Evolutionary conservation across 2,113 vertebrate species (phyloP).

Genomic region (Collichthys lucidus): DNA sequence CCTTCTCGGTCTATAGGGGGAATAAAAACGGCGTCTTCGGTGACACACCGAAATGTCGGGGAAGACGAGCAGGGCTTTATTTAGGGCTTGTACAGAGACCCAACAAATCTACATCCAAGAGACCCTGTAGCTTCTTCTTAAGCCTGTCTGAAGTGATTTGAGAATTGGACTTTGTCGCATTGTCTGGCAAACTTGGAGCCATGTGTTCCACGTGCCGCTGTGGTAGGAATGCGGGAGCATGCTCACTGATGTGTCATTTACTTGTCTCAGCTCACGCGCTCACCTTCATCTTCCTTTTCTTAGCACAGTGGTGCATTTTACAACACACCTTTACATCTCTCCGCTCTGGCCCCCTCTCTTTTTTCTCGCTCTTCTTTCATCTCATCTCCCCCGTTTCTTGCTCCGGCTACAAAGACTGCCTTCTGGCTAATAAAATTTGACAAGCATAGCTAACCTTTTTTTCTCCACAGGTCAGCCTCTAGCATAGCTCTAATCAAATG

Average conservation of each 20-base stretch:
- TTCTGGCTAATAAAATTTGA: slow-evolving; percentile 80
- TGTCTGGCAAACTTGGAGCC: slow-evolving; percentile 41
- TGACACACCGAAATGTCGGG: neutral
- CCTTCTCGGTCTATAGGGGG: slow-evolving; percentile 8
- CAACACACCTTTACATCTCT: slow-evolving; percentile 41
- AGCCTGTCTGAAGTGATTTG: slow-evolving; percentile 21
- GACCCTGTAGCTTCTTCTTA: slow-evolving; percentile 16
- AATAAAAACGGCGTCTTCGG: neutral
- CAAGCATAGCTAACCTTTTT: slow-evolving; percentile 81
- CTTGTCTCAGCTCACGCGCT: slow-evolving; percentile 25
- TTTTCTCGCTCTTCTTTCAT: slow-evolving; percentile 62
- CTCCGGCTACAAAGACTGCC: slow-evolving; percentile 62
- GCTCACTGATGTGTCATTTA: slow-evolving; percentile 31
- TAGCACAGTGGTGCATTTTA: slow-evolving; percentile 17
- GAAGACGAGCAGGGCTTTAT: neutral
- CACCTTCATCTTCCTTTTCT: slow-evolving; percentile 38
- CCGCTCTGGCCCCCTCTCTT: slow-evolving; percentile 38
- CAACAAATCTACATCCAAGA: slow-evolving; percentile 7
- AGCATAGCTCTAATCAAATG: slow-evolving; percentile 78
- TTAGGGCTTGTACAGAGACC: neutral
- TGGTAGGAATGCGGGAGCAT: neutral
- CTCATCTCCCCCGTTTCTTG: slow-evolving; percentile 52
- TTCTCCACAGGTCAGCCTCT: slow-evolving; percentile 78
- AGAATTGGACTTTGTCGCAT: slow-evolving; percentile 12
- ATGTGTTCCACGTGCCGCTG: neutral